A percentile compares a stretch with the other conserved stretches of the same genome.
These are phyloP conservation scores for Orycteropus afer DNA, from an alignment of 2,113 vertebrate species.

Conservation along the genomic window DNA sequence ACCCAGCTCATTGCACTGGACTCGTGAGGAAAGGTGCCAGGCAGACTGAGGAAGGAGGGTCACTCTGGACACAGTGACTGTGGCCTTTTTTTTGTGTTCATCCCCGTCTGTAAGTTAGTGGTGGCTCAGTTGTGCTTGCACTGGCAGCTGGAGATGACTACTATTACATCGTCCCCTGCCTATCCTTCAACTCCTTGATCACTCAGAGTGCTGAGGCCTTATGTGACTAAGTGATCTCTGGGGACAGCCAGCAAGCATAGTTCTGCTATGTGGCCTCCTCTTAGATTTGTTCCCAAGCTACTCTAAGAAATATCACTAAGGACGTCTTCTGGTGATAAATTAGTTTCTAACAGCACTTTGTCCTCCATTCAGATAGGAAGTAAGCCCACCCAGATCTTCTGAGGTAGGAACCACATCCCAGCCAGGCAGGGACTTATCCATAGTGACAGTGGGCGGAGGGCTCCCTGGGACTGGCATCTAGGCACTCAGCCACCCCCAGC, in stretches of 20 bases:
- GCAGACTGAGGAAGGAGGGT: neutral
- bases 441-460: neutral
- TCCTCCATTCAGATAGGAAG: neutral
- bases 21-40: neutral
- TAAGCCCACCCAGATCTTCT: neutral
- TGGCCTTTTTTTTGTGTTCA: neutral
- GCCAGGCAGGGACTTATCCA: no score
- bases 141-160: neutral
- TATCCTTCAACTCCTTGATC: neutral
- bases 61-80: neutral
- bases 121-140: neutral
- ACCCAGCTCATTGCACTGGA: neutral
- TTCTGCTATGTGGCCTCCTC: neutral
- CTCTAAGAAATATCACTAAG: neutral
- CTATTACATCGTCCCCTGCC: neutral
- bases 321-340: neutral
- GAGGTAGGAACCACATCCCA: neutral
- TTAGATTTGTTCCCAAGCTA: neutral
- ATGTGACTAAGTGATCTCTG: neutral
- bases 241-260: neutral
- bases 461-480: neutral
- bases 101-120: neutral
- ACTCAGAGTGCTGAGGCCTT: neutral
- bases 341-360: neutral
- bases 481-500: neutral